Percentiles rank a stretch among this genome's conserved stretches.
These are phyloP conservation scores for Tinamus major DNA, from an alignment of 2,797 vertebrate species.

Conservation along the genomic window DNA sequence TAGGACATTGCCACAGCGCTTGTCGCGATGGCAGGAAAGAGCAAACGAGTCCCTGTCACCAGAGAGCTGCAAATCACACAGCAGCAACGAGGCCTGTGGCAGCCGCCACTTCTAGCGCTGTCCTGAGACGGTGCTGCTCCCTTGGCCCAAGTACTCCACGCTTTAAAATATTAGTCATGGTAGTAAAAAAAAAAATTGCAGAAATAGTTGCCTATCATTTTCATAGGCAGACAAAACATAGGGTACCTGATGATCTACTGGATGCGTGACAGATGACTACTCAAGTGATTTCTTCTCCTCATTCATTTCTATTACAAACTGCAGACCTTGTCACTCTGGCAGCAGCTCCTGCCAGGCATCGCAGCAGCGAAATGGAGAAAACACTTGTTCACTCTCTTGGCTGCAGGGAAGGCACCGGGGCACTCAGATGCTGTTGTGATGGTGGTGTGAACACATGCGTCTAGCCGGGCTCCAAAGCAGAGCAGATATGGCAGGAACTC, in stretches of 20 bases:
- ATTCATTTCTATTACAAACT: neutral
- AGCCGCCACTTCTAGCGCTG: conserved; percentile 14
- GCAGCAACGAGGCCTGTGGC: neutral
- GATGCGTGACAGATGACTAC: neutral
- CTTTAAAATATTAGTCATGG: conserved; percentile 28
- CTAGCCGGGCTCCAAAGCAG: neutral
- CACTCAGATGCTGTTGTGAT: neutral
- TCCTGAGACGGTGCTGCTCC: neutral
- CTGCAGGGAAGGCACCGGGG: conserved; percentile 8
- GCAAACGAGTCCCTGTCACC: neutral
- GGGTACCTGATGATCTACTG: neutral
- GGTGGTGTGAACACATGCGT: neutral
- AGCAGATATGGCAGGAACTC: neutral
- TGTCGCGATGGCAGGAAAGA: neutral
- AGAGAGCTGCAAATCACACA: conserved; percentile 1
- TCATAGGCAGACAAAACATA: neutral
- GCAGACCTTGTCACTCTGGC: neutral
- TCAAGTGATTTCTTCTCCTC: neutral
- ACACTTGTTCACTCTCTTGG: neutral
- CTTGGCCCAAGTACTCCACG: neutral
- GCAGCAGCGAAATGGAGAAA: conserved; percentile 9
- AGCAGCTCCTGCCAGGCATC: neutral
- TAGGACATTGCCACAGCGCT: neutral
- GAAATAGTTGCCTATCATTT: conserved; percentile 1
- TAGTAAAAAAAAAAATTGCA: neutral